A percentile compares a stretch with the other conserved stretches of the same genome.
phyloP scores from a whole-genome alignment of 1,140 invertebrate genomes.

The Solenopsis invicta region DNA sequence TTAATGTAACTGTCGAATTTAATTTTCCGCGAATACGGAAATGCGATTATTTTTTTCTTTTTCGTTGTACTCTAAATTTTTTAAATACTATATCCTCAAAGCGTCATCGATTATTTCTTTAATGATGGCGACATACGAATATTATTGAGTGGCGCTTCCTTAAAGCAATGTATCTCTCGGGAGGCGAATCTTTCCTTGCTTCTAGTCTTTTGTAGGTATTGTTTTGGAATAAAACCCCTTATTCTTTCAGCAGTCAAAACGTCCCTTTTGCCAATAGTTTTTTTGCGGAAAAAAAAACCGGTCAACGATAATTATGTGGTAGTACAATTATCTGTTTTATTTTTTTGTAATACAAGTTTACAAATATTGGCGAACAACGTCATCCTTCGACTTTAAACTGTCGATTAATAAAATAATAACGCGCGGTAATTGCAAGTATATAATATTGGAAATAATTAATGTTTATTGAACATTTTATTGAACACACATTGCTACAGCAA shows the following conservation, averaged over 20 bases:
- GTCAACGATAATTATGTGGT: conserved; percentile 10
- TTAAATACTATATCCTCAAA: conserved; percentile 6
- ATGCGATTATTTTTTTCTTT: background rate
- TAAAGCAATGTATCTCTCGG: conserved; percentile 16
- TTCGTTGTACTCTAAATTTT: conserved; percentile 41
- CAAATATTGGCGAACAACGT: background rate
- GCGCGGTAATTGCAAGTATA: conserved; percentile 3
- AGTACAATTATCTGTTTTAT: conserved; percentile 14
- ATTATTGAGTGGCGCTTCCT: conserved; percentile 21
- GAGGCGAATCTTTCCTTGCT: conserved; percentile 63
- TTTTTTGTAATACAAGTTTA: background rate
- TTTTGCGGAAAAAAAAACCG: background rate
- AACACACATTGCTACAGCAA: conserved; percentile 47
- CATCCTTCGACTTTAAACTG: background rate
- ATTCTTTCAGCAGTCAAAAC: conserved; percentile 19
- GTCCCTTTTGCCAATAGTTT: conserved; percentile 16
- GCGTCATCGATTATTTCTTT: conserved; percentile 7
- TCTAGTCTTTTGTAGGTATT: conserved; percentile 66
- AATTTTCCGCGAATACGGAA: background rate
- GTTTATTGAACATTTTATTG: background rate
- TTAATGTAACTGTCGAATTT: background rate
- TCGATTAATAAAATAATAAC: conserved; percentile 25
- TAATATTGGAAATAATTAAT: background rate
- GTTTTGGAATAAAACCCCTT: conserved; percentile 33
- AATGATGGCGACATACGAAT: background rate